Conservation (phyloP, 2,113 vertebrate genomes). For the Xenopus borealis region DNA sequence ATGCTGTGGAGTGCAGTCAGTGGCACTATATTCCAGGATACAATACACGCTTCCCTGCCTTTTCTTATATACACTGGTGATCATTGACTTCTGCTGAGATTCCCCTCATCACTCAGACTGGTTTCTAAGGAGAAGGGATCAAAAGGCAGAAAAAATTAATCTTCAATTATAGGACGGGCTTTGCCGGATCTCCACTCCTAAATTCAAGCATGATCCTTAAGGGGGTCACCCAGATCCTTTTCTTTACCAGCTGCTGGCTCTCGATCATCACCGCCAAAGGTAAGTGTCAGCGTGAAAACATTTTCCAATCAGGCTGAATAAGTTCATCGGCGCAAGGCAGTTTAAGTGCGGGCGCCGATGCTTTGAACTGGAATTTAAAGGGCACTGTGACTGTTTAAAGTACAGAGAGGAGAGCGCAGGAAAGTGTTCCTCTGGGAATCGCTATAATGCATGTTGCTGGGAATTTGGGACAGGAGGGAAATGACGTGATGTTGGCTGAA, state of each 20-base stretch:
- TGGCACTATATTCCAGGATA: not conserved
- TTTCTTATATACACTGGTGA: not conserved
- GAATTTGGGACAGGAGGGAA: conserved; percentile 1
- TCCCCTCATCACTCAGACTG: not conserved
- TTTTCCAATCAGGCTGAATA: not conserved
- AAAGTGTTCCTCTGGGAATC: not conserved
- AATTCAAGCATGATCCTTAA: conserved; percentile 18
- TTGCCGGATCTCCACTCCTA: not conserved
- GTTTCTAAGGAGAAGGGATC: not conserved
- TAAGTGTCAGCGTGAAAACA: conserved; percentile 13
- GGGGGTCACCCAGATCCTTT: conserved; percentile 23
- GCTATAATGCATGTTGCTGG: not conserved
- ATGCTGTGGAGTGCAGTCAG: too few relatives aligned
- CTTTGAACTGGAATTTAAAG: not conserved
- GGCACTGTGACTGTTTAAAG: conserved; percentile 1
- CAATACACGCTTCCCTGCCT: not conserved
- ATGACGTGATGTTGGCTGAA: conserved; percentile 10
- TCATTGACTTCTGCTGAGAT: not conserved
- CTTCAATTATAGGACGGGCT: not conserved
- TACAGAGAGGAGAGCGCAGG: not conserved
- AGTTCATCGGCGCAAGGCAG: conserved; percentile 5
- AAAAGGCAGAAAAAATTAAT: not conserved
- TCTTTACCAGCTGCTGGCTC: conserved; percentile 30
- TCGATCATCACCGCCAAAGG: conserved; percentile 25
- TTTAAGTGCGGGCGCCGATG: not conserved